These are phyloP conservation scores for Temnothorax rugatulus DNA, from an alignment of 2,888 invertebrate species.

Conservation along the genomic window DNA sequence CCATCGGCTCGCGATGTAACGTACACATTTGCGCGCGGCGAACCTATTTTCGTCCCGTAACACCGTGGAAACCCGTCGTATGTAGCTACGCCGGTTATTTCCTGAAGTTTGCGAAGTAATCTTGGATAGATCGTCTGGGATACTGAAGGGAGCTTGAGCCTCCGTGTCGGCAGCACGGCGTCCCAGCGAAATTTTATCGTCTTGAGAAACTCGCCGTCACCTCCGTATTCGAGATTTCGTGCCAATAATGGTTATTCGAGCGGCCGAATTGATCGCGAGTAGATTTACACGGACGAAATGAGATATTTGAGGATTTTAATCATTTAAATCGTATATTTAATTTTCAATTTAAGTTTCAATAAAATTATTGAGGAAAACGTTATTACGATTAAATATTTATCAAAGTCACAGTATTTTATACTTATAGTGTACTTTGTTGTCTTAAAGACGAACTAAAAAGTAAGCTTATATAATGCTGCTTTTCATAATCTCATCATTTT, in stretches of 20 bases:
- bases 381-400: neutral
- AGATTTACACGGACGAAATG: neutral
- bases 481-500: neutral
- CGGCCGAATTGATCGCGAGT: neutral
- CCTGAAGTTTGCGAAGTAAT: slow-evolving; percentile 81
- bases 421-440: neutral
- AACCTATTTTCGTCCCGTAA: slow-evolving; percentile 34
- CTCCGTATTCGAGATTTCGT: neutral
- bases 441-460: neutral
- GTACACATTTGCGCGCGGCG: slow-evolving; percentile 19
- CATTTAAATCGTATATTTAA: neutral
- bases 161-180: neutral
- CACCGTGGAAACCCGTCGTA: slow-evolving; percentile 54
- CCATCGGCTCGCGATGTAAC: slow-evolving; percentile 60
- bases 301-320: neutral
- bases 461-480: neutral
- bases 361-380: neutral
- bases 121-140: slow-evolving; percentile 71
- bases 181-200: slow-evolving; percentile 21
- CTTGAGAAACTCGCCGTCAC: slow-evolving; percentile 1
- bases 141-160: slow-evolving; percentile 21
- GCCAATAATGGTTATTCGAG: neutral
- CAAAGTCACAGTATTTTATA: neutral
- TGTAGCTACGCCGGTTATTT: slow-evolving; percentile 75
- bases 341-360: neutral